phyloP scores from a whole-genome alignment of 2,797 vertebrate species.

The Selene dorsalis region DNA sequence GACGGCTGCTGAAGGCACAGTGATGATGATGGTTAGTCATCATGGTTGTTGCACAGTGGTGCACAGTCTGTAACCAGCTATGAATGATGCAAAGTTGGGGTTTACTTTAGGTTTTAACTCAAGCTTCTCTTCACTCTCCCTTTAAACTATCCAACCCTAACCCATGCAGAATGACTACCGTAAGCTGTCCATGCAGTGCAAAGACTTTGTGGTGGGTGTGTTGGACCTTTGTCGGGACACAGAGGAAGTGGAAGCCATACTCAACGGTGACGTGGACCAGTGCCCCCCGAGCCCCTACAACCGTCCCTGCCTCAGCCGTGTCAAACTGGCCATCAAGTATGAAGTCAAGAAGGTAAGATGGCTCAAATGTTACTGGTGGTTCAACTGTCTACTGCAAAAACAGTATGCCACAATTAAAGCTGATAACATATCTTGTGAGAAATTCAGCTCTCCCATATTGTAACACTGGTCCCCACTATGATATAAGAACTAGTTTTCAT shows the following conservation, averaged over 20 bases:
- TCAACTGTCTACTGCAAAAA: background rate
- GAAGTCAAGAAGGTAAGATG: conserved; percentile 94
- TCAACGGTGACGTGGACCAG: conserved; percentile 94
- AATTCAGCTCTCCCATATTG: background rate
- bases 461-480: background rate
- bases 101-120: background rate
- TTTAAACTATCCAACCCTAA: background rate
- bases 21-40: background rate
- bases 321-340: conserved; percentile 96
- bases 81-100: background rate
- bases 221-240: conserved; percentile 96
- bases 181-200: conserved; percentile 99
- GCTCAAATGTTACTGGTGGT: background rate
- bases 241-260: conserved; percentile 95
- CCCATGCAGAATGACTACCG: conserved; percentile 91
- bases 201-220: conserved; percentile 97
- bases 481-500: background rate
- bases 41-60: background rate
- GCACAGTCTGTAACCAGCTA: background rate
- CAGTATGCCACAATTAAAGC: too few species aligned
- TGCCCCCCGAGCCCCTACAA: conserved; percentile 88
- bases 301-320: conserved; percentile 92
- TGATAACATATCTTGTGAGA: too few species aligned
- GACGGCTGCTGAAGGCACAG: background rate
- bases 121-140: conserved; percentile 7